phyloP scores from a whole-genome alignment of 2,113 vertebrate genomes.

The Clinocottus analis region DNA sequence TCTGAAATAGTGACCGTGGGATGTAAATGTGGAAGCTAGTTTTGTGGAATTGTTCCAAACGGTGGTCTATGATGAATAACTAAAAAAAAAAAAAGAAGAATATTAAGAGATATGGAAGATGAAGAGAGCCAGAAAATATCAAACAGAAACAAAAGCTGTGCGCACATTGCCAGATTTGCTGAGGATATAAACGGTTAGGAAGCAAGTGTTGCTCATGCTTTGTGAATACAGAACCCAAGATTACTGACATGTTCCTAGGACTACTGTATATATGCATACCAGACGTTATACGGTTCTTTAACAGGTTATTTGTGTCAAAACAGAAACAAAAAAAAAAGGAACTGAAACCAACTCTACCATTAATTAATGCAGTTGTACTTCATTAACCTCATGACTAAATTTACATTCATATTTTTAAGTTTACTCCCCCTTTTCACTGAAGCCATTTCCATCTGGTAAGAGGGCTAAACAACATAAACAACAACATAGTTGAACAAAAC shows the following conservation, averaged over 20 bases:
- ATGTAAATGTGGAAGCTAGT: slow-evolving; percentile 58
- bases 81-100: slow-evolving; percentile 28
- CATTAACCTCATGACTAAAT: slow-evolving; percentile 85
- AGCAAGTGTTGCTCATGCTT: slow-evolving; percentile 85
- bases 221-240: slow-evolving; percentile 86
- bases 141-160: slow-evolving; percentile 67
- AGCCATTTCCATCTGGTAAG: slow-evolving; percentile 78
- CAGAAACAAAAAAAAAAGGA: slow-evolving; percentile 65
- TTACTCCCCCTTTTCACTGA: slow-evolving; percentile 75
- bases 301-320: slow-evolving; percentile 84
- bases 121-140: slow-evolving; percentile 54
- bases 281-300: slow-evolving; percentile 83
- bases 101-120: slow-evolving; percentile 56
- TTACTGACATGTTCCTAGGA: slow-evolving; percentile 86
- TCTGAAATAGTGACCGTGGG: slow-evolving; percentile 57
- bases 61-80: slow-evolving; percentile 48
- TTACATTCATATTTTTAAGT: slow-evolving; percentile 86
- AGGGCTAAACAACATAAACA: slow-evolving; percentile 82
- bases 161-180: slow-evolving; percentile 74
- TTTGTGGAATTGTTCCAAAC: slow-evolving; percentile 41
- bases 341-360: slow-evolving; percentile 81
- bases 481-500: slow-evolving; percentile 76
- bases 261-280: slow-evolving; percentile 87
- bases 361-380: slow-evolving; percentile 84
- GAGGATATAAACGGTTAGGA: slow-evolving; percentile 82